These are phyloP conservation scores for Zaprionus obscuricornis DNA, from an alignment of 2,888 invertebrate species.

Conservation along the genomic window DNA sequence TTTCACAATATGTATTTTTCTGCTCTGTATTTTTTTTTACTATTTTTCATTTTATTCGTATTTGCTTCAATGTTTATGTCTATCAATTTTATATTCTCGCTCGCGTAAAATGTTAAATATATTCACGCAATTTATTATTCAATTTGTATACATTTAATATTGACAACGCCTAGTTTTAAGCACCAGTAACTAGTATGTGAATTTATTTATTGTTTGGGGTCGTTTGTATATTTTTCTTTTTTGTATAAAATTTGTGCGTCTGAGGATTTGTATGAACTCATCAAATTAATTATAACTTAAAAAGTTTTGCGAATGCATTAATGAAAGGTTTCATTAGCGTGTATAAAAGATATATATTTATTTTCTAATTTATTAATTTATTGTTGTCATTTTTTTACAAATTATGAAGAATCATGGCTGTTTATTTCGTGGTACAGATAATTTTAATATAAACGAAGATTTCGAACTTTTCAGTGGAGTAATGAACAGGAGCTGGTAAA, in stretches of 20 bases:
- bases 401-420: slow-evolving; percentile 63
- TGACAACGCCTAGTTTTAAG: too few species aligned
- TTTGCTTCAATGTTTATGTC: slow-evolving; percentile 38
- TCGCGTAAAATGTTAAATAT: slow-evolving; percentile 14
- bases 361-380: slow-evolving; percentile 49
- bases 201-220: too few species aligned
- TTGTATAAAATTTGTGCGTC: too few species aligned
- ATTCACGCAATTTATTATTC: slow-evolving; percentile 12
- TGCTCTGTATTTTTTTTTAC: slow-evolving; percentile 41
- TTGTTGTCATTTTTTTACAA: slow-evolving; percentile 57
- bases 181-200: too few species aligned
- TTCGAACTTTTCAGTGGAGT: not conserved
- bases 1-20: slow-evolving; percentile 71
- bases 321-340: slow-evolving; percentile 19
- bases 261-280: slow-evolving; percentile 12
- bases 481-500: not conserved
- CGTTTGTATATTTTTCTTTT: too few species aligned
- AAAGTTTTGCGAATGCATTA: slow-evolving; percentile 19
- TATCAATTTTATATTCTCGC: slow-evolving; percentile 26
- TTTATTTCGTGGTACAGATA: slow-evolving; percentile 38
- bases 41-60: slow-evolving; percentile 52
- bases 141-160: too few species aligned
- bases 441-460: slow-evolving; percentile 9
- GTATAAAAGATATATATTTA: slow-evolving; percentile 42
- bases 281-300: too few species aligned